Conservation (phyloP, 1,140 invertebrate species). For the Ephestia elutella region DNA sequence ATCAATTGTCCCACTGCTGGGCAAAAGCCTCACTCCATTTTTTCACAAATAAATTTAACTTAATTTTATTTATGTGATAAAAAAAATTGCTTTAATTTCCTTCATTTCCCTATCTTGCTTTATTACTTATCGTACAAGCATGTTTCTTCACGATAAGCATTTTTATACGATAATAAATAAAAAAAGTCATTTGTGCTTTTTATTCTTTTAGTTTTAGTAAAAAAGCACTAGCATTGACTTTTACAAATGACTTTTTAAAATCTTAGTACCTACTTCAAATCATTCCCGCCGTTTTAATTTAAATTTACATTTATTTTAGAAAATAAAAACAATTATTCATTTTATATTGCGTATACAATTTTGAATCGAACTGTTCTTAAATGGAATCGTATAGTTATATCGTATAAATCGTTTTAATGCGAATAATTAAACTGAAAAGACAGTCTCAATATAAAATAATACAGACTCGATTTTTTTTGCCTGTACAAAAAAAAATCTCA, state of each 20-base stretch:
- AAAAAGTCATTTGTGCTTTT: background rate
- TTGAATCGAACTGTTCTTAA: slow-evolving; percentile 43
- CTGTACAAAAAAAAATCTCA: background rate
- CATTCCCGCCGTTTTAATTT: background rate
- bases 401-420: slow-evolving; percentile 33
- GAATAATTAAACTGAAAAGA: background rate
- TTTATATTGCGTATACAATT: slow-evolving; percentile 55
- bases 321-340: slow-evolving; percentile 30
- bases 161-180: background rate
- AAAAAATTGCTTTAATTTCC: slow-evolving; percentile 12
- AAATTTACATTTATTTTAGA: slow-evolving; percentile 49
- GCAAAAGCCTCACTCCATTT: too few species aligned
- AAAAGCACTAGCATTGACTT: background rate
- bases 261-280: background rate
- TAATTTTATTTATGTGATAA: slow-evolving; percentile 20
- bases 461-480: background rate
- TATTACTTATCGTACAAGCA: background rate
- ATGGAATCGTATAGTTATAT: slow-evolving; percentile 46
- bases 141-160: background rate
- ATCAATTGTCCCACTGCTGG: too few species aligned
- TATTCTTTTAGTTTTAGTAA: background rate
- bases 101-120: slow-evolving; percentile 10
- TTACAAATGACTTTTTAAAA: background rate
- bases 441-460: background rate
- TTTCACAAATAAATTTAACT: too few species aligned